Percentiles rank a stretch among this genome's conserved stretches.
Evolutionary conservation across 2,888 invertebrate genomes (phyloP).

Genomic region (Ceramica pisi): DNA sequence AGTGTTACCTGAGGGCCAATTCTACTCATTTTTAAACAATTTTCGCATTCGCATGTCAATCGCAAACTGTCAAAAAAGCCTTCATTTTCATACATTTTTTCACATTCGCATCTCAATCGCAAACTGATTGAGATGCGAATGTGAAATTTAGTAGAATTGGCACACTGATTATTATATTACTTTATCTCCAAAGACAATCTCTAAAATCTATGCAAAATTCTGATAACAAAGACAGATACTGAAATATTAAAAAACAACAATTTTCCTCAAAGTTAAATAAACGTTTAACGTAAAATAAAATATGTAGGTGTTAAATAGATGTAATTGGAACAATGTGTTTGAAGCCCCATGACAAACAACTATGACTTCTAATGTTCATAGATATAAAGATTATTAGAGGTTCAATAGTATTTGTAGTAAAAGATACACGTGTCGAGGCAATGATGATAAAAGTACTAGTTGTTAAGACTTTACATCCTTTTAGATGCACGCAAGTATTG

Average conservation of each 20-base stretch:
- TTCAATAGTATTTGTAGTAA: slow-evolving; percentile 25
- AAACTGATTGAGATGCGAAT: no score
- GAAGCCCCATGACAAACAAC: slow-evolving; percentile 21
- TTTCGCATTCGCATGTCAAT: no score
- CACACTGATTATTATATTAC: no score
- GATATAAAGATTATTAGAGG: slow-evolving; percentile 25
- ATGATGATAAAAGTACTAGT: slow-evolving; percentile 53
- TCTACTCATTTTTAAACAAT: no score
- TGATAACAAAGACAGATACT: background rate
- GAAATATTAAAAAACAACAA: background rate
- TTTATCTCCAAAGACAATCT: background rate
- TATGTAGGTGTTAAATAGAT: slow-evolving; percentile 29
- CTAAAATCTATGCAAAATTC: background rate
- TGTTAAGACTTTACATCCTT: slow-evolving; percentile 47
- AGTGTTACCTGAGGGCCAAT: no score
- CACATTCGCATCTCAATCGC: no score
- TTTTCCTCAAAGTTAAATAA: slow-evolving; percentile 7
- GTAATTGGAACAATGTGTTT: slow-evolving; percentile 28
- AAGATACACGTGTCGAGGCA: slow-evolving; percentile 56
- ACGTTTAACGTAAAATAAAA: slow-evolving; percentile 26
- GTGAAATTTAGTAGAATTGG: no score
- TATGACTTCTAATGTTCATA: slow-evolving; percentile 12
- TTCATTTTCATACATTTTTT: no score
- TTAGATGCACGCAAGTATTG: slow-evolving; percentile 38
- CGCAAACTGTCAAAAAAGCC: no score